Conservation (phyloP, 2,888 invertebrate genomes). For the Sminthurides aquaticus region DNA sequence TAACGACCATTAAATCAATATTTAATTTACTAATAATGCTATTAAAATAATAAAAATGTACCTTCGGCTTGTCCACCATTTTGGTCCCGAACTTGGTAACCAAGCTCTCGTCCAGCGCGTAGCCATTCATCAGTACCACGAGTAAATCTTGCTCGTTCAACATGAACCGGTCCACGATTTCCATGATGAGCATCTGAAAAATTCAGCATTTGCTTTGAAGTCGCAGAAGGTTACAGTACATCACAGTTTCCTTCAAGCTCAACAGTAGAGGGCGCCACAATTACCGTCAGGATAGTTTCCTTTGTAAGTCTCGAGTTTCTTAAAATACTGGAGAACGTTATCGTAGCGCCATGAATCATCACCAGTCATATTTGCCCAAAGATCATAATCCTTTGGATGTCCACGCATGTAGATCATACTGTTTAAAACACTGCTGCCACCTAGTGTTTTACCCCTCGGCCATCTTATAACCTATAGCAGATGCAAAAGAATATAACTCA, state of each 20-base stretch:
- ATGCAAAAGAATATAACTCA: no score
- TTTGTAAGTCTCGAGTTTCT: conserved; percentile 27
- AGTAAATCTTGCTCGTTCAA: conserved; percentile 13
- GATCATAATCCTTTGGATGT: conserved; percentile 31
- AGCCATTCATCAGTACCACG: conserved; percentile 15
- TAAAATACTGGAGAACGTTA: conserved; percentile 32
- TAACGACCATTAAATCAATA: neutral
- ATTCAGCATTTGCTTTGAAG: neutral
- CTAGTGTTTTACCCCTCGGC: conserved; percentile 12
- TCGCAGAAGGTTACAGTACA: no score
- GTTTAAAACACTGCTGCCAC: conserved; percentile 17
- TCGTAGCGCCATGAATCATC: conserved; percentile 32
- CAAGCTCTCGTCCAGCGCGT: conserved; percentile 14
- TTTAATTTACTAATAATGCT: neutral
- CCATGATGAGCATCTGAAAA: conserved; percentile 12
- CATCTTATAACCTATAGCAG: conserved; percentile 7
- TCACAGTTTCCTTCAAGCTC: no score
- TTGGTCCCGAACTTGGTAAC: conserved; percentile 12
- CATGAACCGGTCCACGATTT: conserved; percentile 12
- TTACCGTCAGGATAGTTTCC: conserved; percentile 26
- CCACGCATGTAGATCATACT: conserved; percentile 27
- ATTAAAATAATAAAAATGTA: neutral
- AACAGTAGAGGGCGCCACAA: neutral
- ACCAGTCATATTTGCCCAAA: conserved; percentile 32
- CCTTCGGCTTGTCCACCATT: conserved; percentile 19